Evolutionary conservation across 2,888 invertebrate species (phyloP), one percentile per base, ranked within the genome.

Genomic region (Drosophila neonasuta): DNA sequence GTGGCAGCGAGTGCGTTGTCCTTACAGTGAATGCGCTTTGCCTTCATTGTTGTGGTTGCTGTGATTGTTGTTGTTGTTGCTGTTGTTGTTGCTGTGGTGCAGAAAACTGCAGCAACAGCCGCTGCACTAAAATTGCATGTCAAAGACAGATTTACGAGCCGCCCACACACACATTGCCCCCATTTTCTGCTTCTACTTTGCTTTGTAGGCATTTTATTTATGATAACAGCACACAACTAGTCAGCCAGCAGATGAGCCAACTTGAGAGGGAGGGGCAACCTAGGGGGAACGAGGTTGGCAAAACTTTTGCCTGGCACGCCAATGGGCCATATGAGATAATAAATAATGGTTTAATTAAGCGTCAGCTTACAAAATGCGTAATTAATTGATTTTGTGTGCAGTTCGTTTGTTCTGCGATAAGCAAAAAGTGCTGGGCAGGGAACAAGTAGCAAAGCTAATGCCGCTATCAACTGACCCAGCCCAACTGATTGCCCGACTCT

Each of bases 121-220:
- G 80, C 62, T 74, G 80, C 79, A 82, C 80, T 69, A 55, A 79
- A 86, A 85, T 85, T 84, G 80, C 86, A 84, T 86, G 85, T 84
- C 85, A 85, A 86, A 86, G 79, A 77, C 85, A 85, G 85, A 84
- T 85, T 85, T 86, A 86, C 80, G 83, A 86, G 66, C n/a, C 4
- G 66, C 46, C 50, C 58, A 13, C 59, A 30, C 56, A 45, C 36
- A 55, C 55, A 29, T 61, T 62, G 65, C 17, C 20, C 34, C 20
- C 66, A 24, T 57, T 52, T 45, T 20, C 20, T 39, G 57, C 51
- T 57, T 61, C 20, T 46, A 57, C 60, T 46, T 42, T 54, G 39
- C 56, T 51, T 49, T 68, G 51, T 45, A 61, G 59, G 74, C 73
- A 60, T 51, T 63, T 70, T 66, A 74, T 68, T 59, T 68, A 68